Percentiles rank a stretch among this genome's conserved stretches.
phyloP scores from a whole-genome alignment of 2,797 vertebrate genomes.

The Ctenochaetus hawaiiensis region DNA sequence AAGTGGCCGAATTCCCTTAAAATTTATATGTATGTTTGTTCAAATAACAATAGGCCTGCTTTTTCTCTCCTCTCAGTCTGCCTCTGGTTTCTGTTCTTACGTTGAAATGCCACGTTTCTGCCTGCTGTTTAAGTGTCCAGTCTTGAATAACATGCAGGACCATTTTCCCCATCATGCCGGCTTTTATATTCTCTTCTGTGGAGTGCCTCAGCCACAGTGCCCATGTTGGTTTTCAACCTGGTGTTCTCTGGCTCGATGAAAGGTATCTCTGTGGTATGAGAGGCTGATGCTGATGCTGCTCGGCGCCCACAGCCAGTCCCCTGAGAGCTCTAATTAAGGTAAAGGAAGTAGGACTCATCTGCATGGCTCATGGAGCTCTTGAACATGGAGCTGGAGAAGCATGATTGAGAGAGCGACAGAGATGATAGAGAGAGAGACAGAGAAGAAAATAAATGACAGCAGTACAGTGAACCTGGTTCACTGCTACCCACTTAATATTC shows the following conservation, averaged over 20 bases:
- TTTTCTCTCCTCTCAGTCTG: conserved; percentile 30
- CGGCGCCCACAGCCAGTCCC: conserved; percentile 69
- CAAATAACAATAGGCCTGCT: neutral
- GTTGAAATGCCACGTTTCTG: conserved; percentile 47
- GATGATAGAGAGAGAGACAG: conserved; percentile 23
- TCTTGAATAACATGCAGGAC: conserved; percentile 54
- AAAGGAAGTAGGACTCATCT: conserved; percentile 84
- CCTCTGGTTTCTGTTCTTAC: conserved; percentile 17
- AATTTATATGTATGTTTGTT: conserved; percentile 2
- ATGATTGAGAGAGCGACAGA: conserved; percentile 52
- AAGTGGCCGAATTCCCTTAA: neutral
- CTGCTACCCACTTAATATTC: conserved; percentile 68
- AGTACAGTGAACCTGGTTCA: conserved; percentile 49
- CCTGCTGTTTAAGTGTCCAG: conserved; percentile 49
- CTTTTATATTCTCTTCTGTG: conserved; percentile 53
- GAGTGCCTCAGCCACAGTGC: conserved; percentile 34
- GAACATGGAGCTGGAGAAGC: conserved; percentile 29
- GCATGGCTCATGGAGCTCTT: conserved; percentile 82
- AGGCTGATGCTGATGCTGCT: conserved; percentile 66
- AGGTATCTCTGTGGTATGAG: conserved; percentile 62
- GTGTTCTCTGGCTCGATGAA: conserved; percentile 64
- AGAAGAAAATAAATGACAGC: conserved; percentile 22
- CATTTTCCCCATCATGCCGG: conserved; percentile 55
- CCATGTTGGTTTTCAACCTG: conserved; percentile 43
- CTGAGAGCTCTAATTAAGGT: conserved; percentile 86